phyloP scores from a whole-genome alignment of 2,888 invertebrate genomes.

The Aethes cnicana region DNA sequence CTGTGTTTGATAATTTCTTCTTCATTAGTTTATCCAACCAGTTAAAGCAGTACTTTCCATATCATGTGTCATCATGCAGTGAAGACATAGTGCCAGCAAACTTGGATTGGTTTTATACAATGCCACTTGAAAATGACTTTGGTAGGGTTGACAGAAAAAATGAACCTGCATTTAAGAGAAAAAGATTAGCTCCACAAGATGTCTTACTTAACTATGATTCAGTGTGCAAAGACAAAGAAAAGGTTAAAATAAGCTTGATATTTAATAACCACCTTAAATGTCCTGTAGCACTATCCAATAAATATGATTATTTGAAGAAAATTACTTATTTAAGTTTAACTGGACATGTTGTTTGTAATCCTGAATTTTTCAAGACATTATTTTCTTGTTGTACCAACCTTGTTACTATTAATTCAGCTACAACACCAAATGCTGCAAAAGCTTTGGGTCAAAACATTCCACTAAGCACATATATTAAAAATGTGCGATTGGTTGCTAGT shows the following conservation, averaged over 20 bases:
- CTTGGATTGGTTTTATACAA: slow-evolving; percentile 25
- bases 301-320: slow-evolving; percentile 12
- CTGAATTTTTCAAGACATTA: slow-evolving; percentile 22
- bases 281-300: slow-evolving; percentile 16
- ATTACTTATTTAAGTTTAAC: slow-evolving; percentile 21
- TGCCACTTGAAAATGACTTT: slow-evolving; percentile 17
- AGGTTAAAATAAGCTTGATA: slow-evolving; percentile 12
- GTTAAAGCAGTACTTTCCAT: slow-evolving; percentile 18
- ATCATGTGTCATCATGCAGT: slow-evolving; percentile 14
- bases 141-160: slow-evolving; percentile 1
- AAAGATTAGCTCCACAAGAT: slow-evolving; percentile 18
- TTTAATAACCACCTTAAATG: slow-evolving; percentile 12
- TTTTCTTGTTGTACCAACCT: slow-evolving; percentile 17
- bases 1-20: slow-evolving; percentile 20
- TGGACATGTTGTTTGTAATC: slow-evolving; percentile 16
- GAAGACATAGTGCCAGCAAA: slow-evolving; percentile 6
- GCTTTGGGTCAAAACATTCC: slow-evolving; percentile 10
- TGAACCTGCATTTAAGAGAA: slow-evolving; percentile 13
- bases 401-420: slow-evolving; percentile 17
- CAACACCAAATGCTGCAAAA: slow-evolving; percentile 10
- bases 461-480: slow-evolving; percentile 20
- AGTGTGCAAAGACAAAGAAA: slow-evolving; percentile 16
- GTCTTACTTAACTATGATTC: slow-evolving; percentile 20
- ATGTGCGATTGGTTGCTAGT: slow-evolving; percentile 20
- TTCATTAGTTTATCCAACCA: slow-evolving; percentile 3